Conservation (phyloP, 1,140 invertebrate genomes). For the Conus betulinus region DNA sequence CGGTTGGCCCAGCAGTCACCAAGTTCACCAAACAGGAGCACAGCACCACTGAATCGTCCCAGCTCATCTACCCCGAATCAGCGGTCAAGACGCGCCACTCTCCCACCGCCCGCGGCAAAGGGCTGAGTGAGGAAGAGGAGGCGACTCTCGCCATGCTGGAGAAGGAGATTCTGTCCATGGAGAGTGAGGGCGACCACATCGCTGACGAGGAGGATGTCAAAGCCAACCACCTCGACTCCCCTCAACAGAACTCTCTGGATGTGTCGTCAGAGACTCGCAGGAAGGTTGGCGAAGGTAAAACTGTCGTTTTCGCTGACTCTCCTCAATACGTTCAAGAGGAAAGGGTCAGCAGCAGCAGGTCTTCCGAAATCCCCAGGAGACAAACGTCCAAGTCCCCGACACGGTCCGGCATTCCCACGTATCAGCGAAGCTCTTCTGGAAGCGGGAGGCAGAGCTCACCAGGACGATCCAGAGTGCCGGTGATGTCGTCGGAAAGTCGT, state of each 20-base stretch:
- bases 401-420: not conserved
- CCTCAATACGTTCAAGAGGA: not conserved
- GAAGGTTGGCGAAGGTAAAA: not conserved
- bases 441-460: not conserved
- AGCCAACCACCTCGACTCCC: not conserved
- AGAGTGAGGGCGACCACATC: not conserved
- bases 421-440: constrained; percentile 7
- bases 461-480: not conserved
- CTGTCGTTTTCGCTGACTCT: not conserved
- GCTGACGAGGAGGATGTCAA: not conserved
- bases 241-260: not conserved
- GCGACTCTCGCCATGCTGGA: constrained; percentile 18
- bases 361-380: not conserved
- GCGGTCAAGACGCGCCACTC: not conserved
- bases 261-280: not conserved
- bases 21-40: no score
- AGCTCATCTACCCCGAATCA: not conserved
- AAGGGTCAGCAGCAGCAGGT: not conserved
- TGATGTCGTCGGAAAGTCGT: not conserved
- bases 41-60: no score
- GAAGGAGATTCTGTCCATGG: not conserved
- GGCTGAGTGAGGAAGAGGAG: constrained; percentile 24
- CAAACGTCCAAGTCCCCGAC: constrained; percentile 9
- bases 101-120: not conserved
- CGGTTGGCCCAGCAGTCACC: no score